phyloP scores from a whole-genome alignment of 64 coral and sea anemone species.

The Actinia equina region DNA sequence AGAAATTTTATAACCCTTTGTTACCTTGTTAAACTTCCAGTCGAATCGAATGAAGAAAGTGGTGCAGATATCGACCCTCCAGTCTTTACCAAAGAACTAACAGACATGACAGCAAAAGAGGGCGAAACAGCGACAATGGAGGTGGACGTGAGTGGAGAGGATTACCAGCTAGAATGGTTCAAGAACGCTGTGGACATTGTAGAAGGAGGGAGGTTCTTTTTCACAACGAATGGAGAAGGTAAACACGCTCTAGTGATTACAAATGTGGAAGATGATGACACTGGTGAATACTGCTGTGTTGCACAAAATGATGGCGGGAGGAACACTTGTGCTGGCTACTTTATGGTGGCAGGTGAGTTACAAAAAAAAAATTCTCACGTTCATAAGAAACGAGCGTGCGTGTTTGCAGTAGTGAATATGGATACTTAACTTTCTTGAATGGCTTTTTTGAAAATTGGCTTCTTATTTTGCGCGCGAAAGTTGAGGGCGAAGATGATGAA shows the following conservation, averaged over 20 bases:
- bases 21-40: background rate
- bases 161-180: slow-evolving; percentile 67
- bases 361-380: background rate
- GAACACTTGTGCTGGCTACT: slow-evolving; percentile 65
- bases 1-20: too few relatives aligned
- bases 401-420: too few relatives aligned
- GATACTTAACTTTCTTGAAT: too few relatives aligned
- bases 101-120: slow-evolving; percentile 57
- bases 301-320: slow-evolving; percentile 78
- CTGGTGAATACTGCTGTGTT: slow-evolving; percentile 91
- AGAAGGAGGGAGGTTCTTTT: slow-evolving; percentile 34
- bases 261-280: slow-evolving; percentile 77
- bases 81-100: slow-evolving; percentile 30
- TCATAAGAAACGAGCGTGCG: too few relatives aligned
- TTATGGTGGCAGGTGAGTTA: slow-evolving; percentile 70
- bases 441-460: too few relatives aligned
- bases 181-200: slow-evolving; percentile 65
- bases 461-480: background rate
- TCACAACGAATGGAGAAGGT: slow-evolving; percentile 37
- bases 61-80: slow-evolving; percentile 9
- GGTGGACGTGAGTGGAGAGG: slow-evolving; percentile 42
- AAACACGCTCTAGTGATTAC: slow-evolving; percentile 60
- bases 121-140: slow-evolving; percentile 61
- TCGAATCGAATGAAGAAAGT: background rate
- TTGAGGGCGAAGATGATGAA: slow-evolving; percentile 44